Evolutionary conservation across 1,140 invertebrate genomes (phyloP).

Genomic region (Branchinecta lynchi): DNA sequence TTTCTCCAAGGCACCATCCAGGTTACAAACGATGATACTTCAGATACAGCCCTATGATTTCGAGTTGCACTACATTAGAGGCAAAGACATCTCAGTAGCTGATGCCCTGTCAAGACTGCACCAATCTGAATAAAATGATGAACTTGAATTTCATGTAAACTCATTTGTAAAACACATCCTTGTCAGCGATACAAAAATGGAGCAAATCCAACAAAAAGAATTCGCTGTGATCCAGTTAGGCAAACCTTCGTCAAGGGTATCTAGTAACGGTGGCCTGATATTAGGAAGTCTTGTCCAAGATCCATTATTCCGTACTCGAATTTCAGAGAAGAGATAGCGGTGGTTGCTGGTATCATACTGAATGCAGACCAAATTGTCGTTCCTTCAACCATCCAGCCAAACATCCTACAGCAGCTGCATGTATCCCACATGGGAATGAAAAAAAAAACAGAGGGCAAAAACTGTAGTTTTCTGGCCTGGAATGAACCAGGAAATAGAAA

Average conservation of each 20-base stretch:
- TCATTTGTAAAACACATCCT: constrained; percentile 1
- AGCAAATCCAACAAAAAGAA: constrained; percentile 5
- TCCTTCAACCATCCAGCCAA: constrained; percentile 8
- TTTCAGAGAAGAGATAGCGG: constrained; percentile 1
- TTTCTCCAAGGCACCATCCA: background rate
- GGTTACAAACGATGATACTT: constrained; percentile 13
- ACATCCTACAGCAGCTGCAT: constrained; percentile 8
- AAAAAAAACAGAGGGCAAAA: too few species aligned
- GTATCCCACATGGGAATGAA: too few species aligned
- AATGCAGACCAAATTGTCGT: constrained; percentile 5
- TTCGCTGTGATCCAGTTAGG: background rate
- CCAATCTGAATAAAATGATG: background rate
- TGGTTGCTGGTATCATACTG: constrained; percentile 1
- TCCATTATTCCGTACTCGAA: constrained; percentile 6
- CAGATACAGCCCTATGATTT: constrained; percentile 13
- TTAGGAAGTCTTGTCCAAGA: constrained; percentile 6
- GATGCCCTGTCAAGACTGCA: constrained; percentile 4
- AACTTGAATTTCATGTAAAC: constrained; percentile 3
- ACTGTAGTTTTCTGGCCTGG: too few species aligned
- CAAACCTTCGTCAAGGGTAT: constrained; percentile 8
- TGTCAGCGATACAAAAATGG: constrained; percentile 5
- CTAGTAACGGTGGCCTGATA: background rate
- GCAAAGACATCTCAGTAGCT: constrained; percentile 5
- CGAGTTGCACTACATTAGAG: constrained; percentile 11
- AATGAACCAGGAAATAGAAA: constrained; percentile 9